A percentile compares a stretch with the other conserved stretches of the same genome.
These are phyloP conservation scores for Hydroisotoma schaefferi DNA, from an alignment of 2,888 invertebrate species.

Conservation along the genomic window DNA sequence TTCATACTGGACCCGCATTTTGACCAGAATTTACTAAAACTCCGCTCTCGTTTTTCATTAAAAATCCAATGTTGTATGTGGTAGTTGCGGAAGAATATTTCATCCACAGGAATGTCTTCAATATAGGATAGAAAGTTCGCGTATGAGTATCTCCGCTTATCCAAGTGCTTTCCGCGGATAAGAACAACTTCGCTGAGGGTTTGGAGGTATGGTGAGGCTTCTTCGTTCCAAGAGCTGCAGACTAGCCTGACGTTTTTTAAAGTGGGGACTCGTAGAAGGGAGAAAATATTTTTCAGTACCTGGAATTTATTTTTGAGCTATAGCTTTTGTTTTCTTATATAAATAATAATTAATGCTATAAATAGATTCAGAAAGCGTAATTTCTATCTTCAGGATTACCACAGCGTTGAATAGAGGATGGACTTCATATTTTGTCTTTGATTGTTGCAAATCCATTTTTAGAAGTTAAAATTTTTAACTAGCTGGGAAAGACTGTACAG, in stretches of 20 bases:
- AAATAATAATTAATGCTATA: not conserved
- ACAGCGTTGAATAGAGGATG: constrained; percentile 37
- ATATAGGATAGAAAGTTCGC: constrained; percentile 29
- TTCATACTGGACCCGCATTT: constrained; percentile 36
- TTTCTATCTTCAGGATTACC: constrained; percentile 26
- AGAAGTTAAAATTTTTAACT: too few relatives aligned
- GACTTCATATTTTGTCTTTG: too few relatives aligned
- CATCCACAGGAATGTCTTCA: constrained; percentile 5
- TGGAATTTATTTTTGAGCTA: constrained; percentile 5
- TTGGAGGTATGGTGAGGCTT: constrained; percentile 22
- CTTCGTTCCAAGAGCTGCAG: constrained; percentile 27
- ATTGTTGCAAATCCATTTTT: too few relatives aligned
- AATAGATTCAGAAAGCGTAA: not conserved
- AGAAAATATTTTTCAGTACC: constrained; percentile 30
- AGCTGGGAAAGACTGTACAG: too few relatives aligned
- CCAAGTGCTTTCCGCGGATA: constrained; percentile 28
- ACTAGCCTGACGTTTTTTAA: constrained; percentile 25
- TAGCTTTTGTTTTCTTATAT: not conserved
- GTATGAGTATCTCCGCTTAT: constrained; percentile 27
- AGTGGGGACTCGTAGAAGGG: constrained; percentile 17
- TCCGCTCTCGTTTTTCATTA: constrained; percentile 31
- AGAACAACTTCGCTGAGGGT: constrained; percentile 29
- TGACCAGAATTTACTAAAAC: constrained; percentile 29
- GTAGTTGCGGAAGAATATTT: constrained; percentile 31
- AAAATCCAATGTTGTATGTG: constrained; percentile 38